phyloP scores from a whole-genome alignment of 2,113 vertebrate genomes.

The Phyllostomus hastatus region DNA sequence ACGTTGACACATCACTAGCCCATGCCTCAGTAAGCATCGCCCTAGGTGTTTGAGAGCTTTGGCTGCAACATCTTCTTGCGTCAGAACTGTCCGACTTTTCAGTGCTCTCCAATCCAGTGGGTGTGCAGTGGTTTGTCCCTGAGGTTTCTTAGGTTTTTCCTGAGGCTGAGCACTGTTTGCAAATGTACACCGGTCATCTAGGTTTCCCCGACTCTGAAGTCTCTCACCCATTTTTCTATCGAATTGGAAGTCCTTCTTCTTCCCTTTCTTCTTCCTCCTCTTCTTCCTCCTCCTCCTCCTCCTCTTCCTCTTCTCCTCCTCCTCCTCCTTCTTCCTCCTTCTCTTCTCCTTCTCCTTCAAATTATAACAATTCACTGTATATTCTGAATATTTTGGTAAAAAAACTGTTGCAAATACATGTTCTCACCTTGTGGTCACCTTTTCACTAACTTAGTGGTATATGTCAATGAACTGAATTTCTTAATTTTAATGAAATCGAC shows the following conservation, averaged over 20 bases:
- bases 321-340: neutral
- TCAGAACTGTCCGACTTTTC: neutral
- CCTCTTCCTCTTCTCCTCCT: neutral
- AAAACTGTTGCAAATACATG: neutral
- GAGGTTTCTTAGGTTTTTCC: neutral
- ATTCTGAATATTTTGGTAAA: neutral
- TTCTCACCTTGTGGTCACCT: neutral
- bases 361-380: neutral
- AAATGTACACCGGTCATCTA: neutral
- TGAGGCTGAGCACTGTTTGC: neutral
- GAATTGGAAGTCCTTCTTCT: neutral
- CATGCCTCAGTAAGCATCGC: neutral
- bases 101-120: neutral
- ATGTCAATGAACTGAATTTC: neutral
- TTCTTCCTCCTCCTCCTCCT: neutral
- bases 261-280: neutral
- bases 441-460: neutral
- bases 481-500: neutral
- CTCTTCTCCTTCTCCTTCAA: neutral
- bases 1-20: neutral
- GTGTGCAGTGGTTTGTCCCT: neutral
- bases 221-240: neutral
- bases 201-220: neutral
- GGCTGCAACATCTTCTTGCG: neutral
- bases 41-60: neutral